A percentile compares a stretch with the other conserved stretches of the same genome.
These are phyloP conservation scores for Meles meles DNA, from an alignment of 2,113 vertebrate species.

Conservation along the genomic window DNA sequence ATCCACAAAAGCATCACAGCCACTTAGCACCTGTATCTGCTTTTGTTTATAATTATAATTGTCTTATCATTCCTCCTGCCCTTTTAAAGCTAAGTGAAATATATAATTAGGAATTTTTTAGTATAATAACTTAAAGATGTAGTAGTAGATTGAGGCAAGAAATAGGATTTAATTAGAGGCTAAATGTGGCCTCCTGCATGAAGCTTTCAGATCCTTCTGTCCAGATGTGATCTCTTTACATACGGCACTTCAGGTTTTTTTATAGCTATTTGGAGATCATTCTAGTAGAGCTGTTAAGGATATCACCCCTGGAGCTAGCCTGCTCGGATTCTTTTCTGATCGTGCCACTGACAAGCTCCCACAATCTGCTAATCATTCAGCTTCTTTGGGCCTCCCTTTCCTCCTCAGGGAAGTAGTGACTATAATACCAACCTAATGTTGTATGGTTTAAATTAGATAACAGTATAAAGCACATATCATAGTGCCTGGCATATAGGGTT, in stretches of 20 bases:
- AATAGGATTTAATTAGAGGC: conserved; percentile 5
- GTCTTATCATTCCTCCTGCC: neutral
- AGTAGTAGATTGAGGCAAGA: neutral
- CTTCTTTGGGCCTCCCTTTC: neutral
- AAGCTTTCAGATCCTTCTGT: neutral
- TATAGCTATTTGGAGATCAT: neutral
- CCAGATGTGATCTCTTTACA: neutral
- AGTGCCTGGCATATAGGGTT: neutral
- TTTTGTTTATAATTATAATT: neutral
- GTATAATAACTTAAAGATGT: neutral
- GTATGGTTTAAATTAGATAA: neutral
- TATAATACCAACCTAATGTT: neutral
- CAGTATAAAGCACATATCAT: neutral
- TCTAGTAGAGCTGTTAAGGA: neutral
- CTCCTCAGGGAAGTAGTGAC: neutral
- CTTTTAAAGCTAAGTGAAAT: neutral
- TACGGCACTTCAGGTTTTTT: neutral
- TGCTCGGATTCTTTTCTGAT: neutral
- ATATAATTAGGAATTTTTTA: neutral
- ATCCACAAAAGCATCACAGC: neutral
- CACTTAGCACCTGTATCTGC: neutral
- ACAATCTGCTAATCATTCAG: neutral
- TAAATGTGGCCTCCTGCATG: neutral
- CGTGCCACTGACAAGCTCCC: neutral
- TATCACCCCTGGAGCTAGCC: neutral